These are phyloP conservation scores for Chaetodon trifasciatus DNA, from an alignment of 2,797 vertebrate genomes.

Conservation along the genomic window DNA sequence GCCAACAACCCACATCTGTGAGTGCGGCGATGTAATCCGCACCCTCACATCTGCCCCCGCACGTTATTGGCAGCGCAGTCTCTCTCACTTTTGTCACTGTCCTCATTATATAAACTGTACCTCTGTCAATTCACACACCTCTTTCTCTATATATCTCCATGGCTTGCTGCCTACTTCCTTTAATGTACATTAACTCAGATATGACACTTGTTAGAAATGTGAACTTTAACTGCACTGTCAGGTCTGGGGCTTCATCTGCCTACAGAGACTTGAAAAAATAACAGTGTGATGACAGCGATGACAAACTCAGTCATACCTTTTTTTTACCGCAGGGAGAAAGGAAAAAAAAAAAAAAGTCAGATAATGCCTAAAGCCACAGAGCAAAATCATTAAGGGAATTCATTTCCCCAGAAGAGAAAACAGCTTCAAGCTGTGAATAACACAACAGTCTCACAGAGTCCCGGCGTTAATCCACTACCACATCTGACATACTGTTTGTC, in stretches of 20 bases:
- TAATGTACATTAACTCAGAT: background rate
- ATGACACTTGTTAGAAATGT: conserved; percentile 11
- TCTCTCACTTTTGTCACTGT: conserved; percentile 21
- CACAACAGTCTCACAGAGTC: conserved; percentile 55
- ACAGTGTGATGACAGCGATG: conserved; percentile 41
- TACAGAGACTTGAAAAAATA: conserved; percentile 38
- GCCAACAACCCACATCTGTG: conserved; percentile 59
- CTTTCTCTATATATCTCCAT: background rate
- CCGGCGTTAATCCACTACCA: conserved; percentile 64
- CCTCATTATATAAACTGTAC: background rate
- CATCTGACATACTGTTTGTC: conserved; percentile 74
- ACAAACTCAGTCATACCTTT: conserved; percentile 61
- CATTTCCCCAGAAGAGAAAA: conserved; percentile 68
- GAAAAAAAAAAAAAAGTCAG: conserved; percentile 14
- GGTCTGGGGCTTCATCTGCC: conserved; percentile 37
- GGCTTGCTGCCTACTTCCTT: background rate
- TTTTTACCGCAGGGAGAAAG: conserved; percentile 11
- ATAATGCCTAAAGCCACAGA: conserved; percentile 63
- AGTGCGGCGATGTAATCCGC: conserved; percentile 34
- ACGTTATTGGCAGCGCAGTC: background rate
- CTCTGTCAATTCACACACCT: background rate
- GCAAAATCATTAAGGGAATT: conserved; percentile 74
- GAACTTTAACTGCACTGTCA: conserved; percentile 38
- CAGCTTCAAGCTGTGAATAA: conserved; percentile 70
- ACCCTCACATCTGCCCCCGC: conserved; percentile 49